Evolutionary conservation across 2,797 vertebrate genomes (phyloP).

Genomic region (Lateolabrax maculatus): DNA sequence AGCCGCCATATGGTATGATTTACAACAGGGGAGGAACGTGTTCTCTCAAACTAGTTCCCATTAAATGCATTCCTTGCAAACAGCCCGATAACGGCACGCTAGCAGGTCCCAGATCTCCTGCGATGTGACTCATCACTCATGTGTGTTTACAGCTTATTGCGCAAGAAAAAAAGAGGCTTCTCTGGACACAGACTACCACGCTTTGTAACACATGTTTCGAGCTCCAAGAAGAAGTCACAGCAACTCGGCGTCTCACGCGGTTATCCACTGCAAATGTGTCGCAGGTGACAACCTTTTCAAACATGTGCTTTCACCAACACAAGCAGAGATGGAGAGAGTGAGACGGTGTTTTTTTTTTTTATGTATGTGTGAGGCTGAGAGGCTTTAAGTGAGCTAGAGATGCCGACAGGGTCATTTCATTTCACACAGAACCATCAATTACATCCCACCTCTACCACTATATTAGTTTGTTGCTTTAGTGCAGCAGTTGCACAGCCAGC

Average conservation of each 20-base stretch:
- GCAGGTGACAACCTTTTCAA: constrained; percentile 53
- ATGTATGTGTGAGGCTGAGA: constrained; percentile 11
- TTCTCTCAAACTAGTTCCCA: constrained; percentile 64
- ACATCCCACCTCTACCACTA: constrained; percentile 30
- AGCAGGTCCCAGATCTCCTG: constrained; percentile 47
- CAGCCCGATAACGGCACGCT: constrained; percentile 64
- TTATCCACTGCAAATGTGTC: constrained; percentile 41
- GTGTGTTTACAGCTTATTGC: constrained; percentile 69
- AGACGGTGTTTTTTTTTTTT: background rate
- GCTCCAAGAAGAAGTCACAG: constrained; percentile 33
- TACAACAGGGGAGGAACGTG: constrained; percentile 44
- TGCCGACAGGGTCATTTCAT: constrained; percentile 47
- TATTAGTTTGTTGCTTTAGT: constrained; percentile 59
- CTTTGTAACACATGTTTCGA: constrained; percentile 30
- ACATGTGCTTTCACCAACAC: constrained; percentile 34
- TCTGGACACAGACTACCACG: constrained; percentile 13
- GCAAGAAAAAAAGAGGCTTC: constrained; percentile 32
- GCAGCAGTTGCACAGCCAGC: constrained; percentile 21
- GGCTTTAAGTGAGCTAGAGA: constrained; percentile 23
- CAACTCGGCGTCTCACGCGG: constrained; percentile 29
- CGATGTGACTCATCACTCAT: constrained; percentile 74
- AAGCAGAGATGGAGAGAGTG: constrained; percentile 25
- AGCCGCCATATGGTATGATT: constrained; percentile 69
- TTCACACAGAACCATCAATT: constrained; percentile 59
- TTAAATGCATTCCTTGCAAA: constrained; percentile 78